Percentiles rank a stretch among this genome's conserved stretches.
Evolutionary conservation across 2,888 invertebrate genomes (phyloP).

Genomic region (Orgyia antiqua): DNA sequence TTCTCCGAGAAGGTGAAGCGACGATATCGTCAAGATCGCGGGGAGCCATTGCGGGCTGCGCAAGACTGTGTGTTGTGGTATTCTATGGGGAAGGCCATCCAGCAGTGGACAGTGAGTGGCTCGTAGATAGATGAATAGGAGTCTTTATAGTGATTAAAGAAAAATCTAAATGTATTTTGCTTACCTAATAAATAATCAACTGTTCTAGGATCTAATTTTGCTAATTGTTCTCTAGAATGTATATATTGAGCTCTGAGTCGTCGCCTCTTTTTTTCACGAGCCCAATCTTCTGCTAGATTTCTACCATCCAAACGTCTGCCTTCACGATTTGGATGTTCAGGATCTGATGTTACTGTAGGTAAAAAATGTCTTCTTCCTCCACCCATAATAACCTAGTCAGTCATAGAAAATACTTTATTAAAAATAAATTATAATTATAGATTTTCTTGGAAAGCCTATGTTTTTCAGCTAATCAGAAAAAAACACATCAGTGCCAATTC

Average conservation of each 20-base stretch:
- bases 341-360: constrained; percentile 83
- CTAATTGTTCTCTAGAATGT: constrained; percentile 84
- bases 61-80: too few relatives aligned
- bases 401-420: background rate
- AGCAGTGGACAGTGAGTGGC: too few relatives aligned
- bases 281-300: constrained; percentile 89
- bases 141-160: too few relatives aligned
- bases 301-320: constrained; percentile 86
- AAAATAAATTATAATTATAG: background rate
- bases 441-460: too few relatives aligned
- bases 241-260: constrained; percentile 84
- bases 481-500: too few relatives aligned
- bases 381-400: constrained; percentile 84
- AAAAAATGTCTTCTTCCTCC: constrained; percentile 88
- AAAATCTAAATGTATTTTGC: too few relatives aligned
- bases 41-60: too few relatives aligned
- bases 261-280: constrained; percentile 83
- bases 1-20: too few relatives aligned
- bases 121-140: too few relatives aligned
- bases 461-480: too few relatives aligned
- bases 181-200: constrained; percentile 87
- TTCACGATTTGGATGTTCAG: constrained; percentile 83
- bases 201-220: constrained; percentile 81
- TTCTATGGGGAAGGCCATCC: too few relatives aligned
- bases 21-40: too few relatives aligned